A percentile compares a stretch with the other conserved stretches of the same genome.
These are phyloP conservation scores for Zapornia atra DNA, from an alignment of 2,113 vertebrate species.

Conservation along the genomic window DNA sequence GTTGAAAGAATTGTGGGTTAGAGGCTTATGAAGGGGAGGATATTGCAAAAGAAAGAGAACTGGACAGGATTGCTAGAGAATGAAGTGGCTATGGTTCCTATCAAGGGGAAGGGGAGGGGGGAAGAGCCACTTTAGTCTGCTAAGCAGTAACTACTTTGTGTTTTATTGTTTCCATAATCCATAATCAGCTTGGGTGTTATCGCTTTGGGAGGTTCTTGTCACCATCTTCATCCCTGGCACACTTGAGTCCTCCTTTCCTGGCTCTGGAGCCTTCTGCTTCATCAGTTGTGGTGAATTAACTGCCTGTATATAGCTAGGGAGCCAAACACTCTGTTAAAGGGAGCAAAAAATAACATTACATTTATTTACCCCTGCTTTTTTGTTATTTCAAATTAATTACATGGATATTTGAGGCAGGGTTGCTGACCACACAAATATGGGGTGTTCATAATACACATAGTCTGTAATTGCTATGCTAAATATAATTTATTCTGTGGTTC, in stretches of 20 bases:
- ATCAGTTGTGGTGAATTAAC: background rate
- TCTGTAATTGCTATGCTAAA: conserved; percentile 46
- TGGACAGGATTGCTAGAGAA: background rate
- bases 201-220: background rate
- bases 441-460: background rate
- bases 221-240: background rate
- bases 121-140: background rate
- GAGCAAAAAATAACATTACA: background rate
- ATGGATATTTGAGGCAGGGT: background rate
- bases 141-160: background rate
- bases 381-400: conserved; percentile 59
- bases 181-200: background rate
- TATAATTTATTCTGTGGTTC: conserved; percentile 56
- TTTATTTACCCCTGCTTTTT: conserved; percentile 9
- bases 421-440: conserved; percentile 27
- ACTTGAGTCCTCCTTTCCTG: background rate
- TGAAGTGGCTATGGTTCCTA: background rate
- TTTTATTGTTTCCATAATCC: background rate
- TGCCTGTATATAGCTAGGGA: background rate
- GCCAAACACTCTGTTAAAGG: background rate
- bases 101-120: background rate
- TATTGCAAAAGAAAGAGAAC: background rate
- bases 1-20: background rate
- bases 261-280: background rate
- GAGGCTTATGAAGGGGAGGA: background rate